Evolutionary conservation across 2,797 vertebrate genomes (phyloP).

Genomic region (Catamblyrhynchus diadema): DNA sequence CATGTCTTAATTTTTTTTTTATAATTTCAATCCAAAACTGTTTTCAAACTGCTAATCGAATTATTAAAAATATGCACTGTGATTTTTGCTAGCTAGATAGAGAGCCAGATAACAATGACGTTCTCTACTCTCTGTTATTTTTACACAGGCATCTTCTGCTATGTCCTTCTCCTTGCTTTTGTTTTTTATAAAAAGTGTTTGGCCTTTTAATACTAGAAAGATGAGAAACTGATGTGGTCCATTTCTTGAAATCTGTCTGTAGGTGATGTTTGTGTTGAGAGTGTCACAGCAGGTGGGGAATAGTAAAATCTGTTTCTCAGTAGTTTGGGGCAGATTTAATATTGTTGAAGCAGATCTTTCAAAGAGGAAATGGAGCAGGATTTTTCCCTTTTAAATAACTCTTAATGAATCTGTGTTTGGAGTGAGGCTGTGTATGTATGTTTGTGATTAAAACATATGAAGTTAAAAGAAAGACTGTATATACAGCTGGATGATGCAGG

Average conservation of each 20-base stretch:
- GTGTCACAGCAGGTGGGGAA: not conserved
- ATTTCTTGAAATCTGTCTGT: not conserved
- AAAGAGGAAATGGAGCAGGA: not conserved
- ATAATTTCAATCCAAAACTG: not conserved
- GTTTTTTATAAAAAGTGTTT: not conserved
- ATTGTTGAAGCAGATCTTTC: not conserved
- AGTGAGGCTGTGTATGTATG: not conserved
- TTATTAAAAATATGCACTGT: not conserved
- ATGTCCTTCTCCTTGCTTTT: not conserved
- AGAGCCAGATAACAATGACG: not conserved
- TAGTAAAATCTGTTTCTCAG: not conserved
- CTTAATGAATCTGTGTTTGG: not conserved
- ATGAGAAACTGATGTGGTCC: not conserved
- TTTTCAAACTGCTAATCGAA: not conserved
- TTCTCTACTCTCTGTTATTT: not conserved
- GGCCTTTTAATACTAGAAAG: not conserved
- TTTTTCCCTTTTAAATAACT: not conserved
- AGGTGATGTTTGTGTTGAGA: not conserved
- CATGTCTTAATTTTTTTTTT: not conserved
- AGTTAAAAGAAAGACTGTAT: not conserved
- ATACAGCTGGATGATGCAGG: not conserved
- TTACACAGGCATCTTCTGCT: not conserved
- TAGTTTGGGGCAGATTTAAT: not conserved
- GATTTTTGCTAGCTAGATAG: not conserved
- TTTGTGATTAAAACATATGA: not conserved